phyloP scores from a whole-genome alignment of 2,888 invertebrate genomes.

The Drosophila anceps region DNA sequence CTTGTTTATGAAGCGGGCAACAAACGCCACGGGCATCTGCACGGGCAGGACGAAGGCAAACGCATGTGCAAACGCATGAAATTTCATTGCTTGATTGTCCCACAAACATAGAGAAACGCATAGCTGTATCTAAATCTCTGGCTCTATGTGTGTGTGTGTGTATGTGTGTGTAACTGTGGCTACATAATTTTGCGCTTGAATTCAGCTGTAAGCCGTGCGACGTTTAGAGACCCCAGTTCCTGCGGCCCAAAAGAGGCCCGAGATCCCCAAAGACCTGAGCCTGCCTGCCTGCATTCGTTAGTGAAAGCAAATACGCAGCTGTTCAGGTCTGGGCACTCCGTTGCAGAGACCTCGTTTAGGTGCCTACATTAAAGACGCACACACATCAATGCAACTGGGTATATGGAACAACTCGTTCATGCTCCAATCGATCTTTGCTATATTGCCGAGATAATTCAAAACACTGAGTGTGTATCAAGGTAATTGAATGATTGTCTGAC shows the following conservation, averaged over 20 bases:
- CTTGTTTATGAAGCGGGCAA: slow-evolving; percentile 73
- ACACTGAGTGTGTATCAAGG: neutral
- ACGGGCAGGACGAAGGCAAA: slow-evolving; percentile 32
- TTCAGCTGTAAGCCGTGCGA: slow-evolving; percentile 75
- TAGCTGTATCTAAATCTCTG: slow-evolving; percentile 27
- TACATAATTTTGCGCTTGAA: slow-evolving; percentile 81
- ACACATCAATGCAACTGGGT: slow-evolving; percentile 29
- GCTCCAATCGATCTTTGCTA: neutral
- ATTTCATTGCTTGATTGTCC: slow-evolving; percentile 82
- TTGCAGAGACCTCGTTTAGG: slow-evolving; percentile 41
- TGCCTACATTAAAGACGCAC: slow-evolving; percentile 35
- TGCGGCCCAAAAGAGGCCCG: slow-evolving; percentile 54
- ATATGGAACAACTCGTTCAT: slow-evolving; percentile 11
- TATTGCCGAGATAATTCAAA: neutral
- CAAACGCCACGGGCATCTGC: slow-evolving; percentile 43
- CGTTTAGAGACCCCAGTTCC: slow-evolving; percentile 59
- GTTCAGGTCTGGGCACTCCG: slow-evolving; percentile 35
- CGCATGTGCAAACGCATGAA: slow-evolving; percentile 81
- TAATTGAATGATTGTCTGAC: neutral
- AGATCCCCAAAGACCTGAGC: slow-evolving; percentile 48
- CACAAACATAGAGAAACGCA: slow-evolving; percentile 59
- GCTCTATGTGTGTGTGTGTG: slow-evolving; percentile 5
- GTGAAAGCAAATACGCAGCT: slow-evolving; percentile 72
- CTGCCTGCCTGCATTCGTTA: slow-evolving; percentile 76
- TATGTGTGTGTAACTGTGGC: slow-evolving; percentile 61